These are phyloP conservation scores for Benitochromis conjunctus DNA, from an alignment of 2,113 vertebrate species.

Conservation along the genomic window DNA sequence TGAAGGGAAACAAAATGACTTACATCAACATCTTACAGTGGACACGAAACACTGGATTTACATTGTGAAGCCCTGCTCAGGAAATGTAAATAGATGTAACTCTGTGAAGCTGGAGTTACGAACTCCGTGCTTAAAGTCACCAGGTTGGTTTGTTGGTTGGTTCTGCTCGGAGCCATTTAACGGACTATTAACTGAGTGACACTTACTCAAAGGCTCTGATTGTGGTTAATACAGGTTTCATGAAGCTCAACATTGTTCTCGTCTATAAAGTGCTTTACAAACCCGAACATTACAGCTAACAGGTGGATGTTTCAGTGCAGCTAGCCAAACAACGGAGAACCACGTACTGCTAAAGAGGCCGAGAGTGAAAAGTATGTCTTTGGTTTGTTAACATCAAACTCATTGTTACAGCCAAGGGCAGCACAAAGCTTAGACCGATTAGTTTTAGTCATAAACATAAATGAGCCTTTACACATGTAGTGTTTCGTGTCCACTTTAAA, in stretches of 20 bases:
- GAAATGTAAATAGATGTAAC: not conserved
- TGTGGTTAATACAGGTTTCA: not conserved
- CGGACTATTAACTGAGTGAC: not conserved
- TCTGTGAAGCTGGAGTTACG: not conserved
- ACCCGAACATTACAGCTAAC: not conserved
- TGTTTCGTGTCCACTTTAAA: no score
- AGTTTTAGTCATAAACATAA: not conserved
- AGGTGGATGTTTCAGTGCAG: not conserved
- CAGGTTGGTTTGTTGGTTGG: not conserved
- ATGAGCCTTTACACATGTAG: no score
- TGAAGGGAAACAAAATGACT: not conserved
- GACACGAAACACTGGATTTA: not conserved
- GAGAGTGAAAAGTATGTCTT: not conserved
- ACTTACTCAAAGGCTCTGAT: not conserved
- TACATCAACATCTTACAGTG: not conserved
- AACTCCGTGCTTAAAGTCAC: not conserved
- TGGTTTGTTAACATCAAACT: not conserved
- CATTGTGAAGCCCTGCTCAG: not conserved
- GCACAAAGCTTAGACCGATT: not conserved
- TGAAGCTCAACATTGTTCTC: not conserved
- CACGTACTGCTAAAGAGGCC: not conserved
- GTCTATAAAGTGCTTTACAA: not conserved
- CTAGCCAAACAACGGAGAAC: not conserved
- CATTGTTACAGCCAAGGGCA: not conserved
- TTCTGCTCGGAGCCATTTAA: not conserved